Evolutionary conservation across 2,113 vertebrate genomes (phyloP).

Genomic region (Butorides virescens): DNA sequence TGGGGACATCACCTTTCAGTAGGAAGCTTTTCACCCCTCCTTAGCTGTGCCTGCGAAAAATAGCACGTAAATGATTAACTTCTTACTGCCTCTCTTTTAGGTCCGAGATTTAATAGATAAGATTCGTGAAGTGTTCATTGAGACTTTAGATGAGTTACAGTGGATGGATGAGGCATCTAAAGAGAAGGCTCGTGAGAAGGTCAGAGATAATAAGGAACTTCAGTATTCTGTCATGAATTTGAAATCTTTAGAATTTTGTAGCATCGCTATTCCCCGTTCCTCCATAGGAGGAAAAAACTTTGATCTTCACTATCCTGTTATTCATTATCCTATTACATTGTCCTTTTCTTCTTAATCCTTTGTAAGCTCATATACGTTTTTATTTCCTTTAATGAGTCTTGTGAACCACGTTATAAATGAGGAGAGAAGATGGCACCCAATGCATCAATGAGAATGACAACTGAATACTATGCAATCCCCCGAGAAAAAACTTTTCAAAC

Average conservation of each 20-base stretch:
- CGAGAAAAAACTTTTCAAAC: neutral
- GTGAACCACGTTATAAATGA: neutral
- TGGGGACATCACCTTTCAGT: neutral
- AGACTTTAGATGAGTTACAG: conserved; percentile 89
- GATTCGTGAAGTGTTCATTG: conserved; percentile 89
- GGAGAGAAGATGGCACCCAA: neutral
- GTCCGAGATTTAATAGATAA: conserved; percentile 89
- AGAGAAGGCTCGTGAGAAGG: conserved; percentile 91
- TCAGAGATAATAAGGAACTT: conserved; percentile 23
- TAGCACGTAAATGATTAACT: neutral
- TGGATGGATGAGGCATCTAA: conserved; percentile 94
- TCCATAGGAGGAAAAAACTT: neutral
- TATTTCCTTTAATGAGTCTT: neutral
- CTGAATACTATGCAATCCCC: neutral
- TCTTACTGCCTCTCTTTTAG: conserved; percentile 66
- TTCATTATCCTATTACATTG: neutral
- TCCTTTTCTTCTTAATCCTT: neutral
- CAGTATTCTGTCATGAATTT: neutral
- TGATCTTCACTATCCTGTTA: neutral
- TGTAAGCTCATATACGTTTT: neutral
- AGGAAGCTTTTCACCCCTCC: neutral
- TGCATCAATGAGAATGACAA: neutral
- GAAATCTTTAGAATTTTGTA: neutral
- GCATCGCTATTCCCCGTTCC: neutral
- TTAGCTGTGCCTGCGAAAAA: neutral